Evolutionary conservation across 1,140 invertebrate genomes (phyloP), one percentile per base, ranked within the genome.

Genomic region (Megathymus violae): DNA sequence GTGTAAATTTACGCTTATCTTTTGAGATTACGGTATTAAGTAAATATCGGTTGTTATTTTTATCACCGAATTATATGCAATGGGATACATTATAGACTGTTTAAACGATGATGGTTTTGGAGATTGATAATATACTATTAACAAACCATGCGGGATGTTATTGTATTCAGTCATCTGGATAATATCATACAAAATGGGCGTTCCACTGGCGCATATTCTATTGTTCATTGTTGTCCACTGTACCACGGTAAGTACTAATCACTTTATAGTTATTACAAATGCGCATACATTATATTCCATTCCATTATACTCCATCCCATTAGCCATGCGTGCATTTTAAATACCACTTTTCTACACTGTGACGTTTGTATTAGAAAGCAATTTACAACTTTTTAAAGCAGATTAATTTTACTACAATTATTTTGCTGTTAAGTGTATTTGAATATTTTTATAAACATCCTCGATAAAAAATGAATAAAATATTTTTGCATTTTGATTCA

Each of bases 271-370:
- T 36, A 54, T 54, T 54, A 54, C 36, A 54, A 54, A 54, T 54
- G 51, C 38, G 19, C 51, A 54, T 54, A 43, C 51, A 54, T 54
- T 54, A 54, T 43, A 43, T 31, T 56, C 50, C 50, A 38, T 17
- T 54, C 50, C 6, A 13, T 25, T 22, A 22, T 22, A 22, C 5
- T 22, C 19, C 19, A 31, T 4, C 27, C 19, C 27, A 54, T 54
- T 41, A 54, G 50, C 51, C 11, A 27, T 6, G 51, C 38, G 41
- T 41, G 36, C 38, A 54, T 54, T 54, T 54, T 54, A 54, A 54
- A 41, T 54, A 54, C 40, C 10, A 38, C 48, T 51, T 54, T 43
- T 43, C 16, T 43, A 27, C 40, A 11, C 19, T 16, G 10, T 38
- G 36, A 54, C 25, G 38, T 11, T 22, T 43, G 41, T 54, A 54